Evolutionary conservation across 1,140 invertebrate genomes (phyloP).

Genomic region (Globodera ellingtonae): DNA sequence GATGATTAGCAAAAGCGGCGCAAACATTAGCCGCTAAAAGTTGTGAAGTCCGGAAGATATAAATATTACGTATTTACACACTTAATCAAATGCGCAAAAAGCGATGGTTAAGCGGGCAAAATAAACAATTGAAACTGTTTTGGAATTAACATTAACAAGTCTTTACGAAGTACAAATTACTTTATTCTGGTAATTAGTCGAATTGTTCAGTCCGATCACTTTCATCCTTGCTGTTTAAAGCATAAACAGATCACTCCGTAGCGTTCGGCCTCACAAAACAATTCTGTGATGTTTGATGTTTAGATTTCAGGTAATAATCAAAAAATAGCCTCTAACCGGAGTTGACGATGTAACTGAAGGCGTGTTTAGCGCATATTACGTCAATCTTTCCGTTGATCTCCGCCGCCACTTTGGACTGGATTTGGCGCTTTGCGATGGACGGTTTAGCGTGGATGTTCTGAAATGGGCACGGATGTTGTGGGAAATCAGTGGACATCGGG

Average conservation of each 20-base stretch:
- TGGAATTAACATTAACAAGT: not conserved
- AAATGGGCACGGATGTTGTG: constrained; percentile 1
- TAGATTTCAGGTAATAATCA: not conserved
- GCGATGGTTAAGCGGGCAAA: not conserved
- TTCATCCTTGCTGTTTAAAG: constrained; percentile 26
- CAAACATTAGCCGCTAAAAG: not conserved
- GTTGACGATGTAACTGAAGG: constrained; percentile 28
- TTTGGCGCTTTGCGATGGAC: constrained; percentile 48
- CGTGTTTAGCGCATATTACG: constrained; percentile 41
- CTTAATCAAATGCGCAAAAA: no score
- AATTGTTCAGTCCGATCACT: not conserved
- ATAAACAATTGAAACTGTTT: not conserved
- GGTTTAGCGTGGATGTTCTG: constrained; percentile 51
- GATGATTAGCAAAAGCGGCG: not conserved
- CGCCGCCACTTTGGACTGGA: constrained; percentile 42
- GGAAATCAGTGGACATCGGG: no score
- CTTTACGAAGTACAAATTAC: no score
- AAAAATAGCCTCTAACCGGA: not conserved
- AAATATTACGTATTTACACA: no score
- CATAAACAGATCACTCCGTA: constrained; percentile 23
- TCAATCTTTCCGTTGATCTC: constrained; percentile 51
- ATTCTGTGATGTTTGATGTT: not conserved
- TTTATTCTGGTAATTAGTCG: no score
- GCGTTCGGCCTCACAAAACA: constrained; percentile 27
- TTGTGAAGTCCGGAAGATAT: no score